These are phyloP conservation scores for Eidolon dupreanum DNA, from an alignment of 2,797 vertebrate species.

Conservation along the genomic window DNA sequence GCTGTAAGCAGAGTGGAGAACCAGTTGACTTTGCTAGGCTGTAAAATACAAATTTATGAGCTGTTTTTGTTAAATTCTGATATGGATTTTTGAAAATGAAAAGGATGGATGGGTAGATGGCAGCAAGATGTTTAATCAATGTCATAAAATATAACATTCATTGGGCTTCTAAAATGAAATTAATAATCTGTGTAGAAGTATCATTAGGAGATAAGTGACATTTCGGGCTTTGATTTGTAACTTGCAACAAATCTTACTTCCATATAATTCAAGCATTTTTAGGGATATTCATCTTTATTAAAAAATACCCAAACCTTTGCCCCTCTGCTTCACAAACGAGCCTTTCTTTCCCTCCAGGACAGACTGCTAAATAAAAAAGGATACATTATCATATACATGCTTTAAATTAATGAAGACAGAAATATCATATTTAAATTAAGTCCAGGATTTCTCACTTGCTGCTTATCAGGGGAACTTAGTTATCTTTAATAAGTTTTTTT, in stretches of 20 bases:
- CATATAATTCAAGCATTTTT: slow-evolving; percentile 86
- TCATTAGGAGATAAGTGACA: slow-evolving; percentile 90
- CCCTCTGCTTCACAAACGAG: slow-evolving; percentile 82
- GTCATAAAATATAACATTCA: slow-evolving; percentile 91
- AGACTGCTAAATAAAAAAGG: slow-evolving; percentile 84
- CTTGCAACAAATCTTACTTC: slow-evolving; percentile 87
- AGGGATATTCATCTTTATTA: slow-evolving; percentile 88
- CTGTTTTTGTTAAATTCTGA: slow-evolving; percentile 85
- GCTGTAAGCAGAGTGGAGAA: not conserved
- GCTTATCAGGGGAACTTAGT: slow-evolving; percentile 87
- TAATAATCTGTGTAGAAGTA: slow-evolving; percentile 91
- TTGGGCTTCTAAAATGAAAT: slow-evolving; percentile 91
- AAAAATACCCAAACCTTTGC: slow-evolving; percentile 86
- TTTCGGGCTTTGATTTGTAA: slow-evolving; percentile 90
- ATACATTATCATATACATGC: slow-evolving; percentile 82
- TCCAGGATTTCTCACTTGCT: slow-evolving; percentile 87
- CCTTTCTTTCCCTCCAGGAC: slow-evolving; percentile 80
- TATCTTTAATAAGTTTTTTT: slow-evolving; percentile 85
- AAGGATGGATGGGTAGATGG: slow-evolving; percentile 86
- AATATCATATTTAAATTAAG: slow-evolving; percentile 89
- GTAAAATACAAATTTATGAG: slow-evolving; percentile 86
- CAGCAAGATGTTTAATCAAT: slow-evolving; percentile 89
- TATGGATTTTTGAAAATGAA: slow-evolving; percentile 87
- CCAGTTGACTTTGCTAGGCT: slow-evolving; percentile 74
- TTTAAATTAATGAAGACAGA: slow-evolving; percentile 85